Percentiles rank a stretch among this genome's conserved stretches.
phyloP scores from a whole-genome alignment of 1,140 invertebrate genomes.

The Trichonephila clavata region DNA sequence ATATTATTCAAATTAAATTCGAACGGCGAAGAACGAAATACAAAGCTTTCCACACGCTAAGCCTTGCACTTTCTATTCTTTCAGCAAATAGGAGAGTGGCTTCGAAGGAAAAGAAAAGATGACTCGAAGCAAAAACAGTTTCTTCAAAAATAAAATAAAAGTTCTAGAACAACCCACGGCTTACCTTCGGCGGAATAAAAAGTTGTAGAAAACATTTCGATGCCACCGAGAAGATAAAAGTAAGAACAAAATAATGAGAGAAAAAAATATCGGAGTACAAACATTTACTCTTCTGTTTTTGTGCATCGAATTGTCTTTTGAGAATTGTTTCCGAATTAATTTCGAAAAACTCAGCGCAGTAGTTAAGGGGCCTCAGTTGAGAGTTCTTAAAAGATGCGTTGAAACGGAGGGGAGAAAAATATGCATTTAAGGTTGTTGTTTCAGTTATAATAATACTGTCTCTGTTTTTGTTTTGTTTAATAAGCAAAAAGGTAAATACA shows the following conservation, averaged over 20 bases:
- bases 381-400: no score
- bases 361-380: neutral
- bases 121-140: neutral
- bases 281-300: slow-evolving; percentile 3
- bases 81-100: neutral
- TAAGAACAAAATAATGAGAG: neutral
- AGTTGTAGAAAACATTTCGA: neutral
- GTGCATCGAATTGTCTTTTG: neutral
- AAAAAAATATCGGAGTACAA: neutral
- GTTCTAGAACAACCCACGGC: neutral
- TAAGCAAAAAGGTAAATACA: no score
- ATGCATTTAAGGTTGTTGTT: no score
- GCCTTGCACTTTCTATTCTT: neutral
- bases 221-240: neutral
- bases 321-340: slow-evolving; percentile 10
- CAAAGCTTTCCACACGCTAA: neutral
- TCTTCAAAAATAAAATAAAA: neutral
- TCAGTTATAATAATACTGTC: no score
- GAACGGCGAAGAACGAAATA: neutral
- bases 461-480: no score
- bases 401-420: no score
- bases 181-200: neutral
- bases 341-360: neutral
- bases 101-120: neutral
- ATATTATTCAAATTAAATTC: slow-evolving; percentile 17